phyloP scores from a whole-genome alignment of 2,113 vertebrate species.

The Colius striatus region DNA sequence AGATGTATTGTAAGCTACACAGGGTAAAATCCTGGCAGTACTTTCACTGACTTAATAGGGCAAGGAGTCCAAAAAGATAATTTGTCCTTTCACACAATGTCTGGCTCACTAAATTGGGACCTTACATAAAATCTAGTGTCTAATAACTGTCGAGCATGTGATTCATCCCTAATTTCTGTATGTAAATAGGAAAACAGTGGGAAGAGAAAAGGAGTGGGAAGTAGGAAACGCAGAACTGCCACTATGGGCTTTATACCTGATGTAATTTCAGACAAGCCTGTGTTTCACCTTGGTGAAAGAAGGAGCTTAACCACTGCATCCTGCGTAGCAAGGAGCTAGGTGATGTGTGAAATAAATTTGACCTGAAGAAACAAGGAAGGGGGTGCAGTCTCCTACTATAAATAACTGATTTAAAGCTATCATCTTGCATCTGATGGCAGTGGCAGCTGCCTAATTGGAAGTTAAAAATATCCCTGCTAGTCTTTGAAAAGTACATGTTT shows the following conservation, averaged over 20 bases:
- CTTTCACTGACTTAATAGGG: background rate
- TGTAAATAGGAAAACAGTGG: background rate
- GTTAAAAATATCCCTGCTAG: conserved; percentile 6
- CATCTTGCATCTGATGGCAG: background rate
- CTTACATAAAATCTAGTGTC: background rate
- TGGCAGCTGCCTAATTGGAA: background rate
- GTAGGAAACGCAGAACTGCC: background rate
- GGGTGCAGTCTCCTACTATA: background rate
- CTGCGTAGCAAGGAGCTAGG: background rate
- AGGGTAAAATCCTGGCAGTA: background rate
- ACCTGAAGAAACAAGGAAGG: background rate
- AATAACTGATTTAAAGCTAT: conserved; percentile 16
- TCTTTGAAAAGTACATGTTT: background rate
- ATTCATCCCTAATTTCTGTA: background rate
- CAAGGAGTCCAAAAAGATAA: background rate
- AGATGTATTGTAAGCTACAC: background rate
- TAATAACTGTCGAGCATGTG: background rate
- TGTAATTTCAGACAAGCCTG: background rate
- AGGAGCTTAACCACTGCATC: background rate
- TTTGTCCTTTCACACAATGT: background rate
- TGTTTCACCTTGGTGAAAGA: background rate
- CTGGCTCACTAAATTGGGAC: background rate
- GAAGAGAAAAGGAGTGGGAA: background rate
- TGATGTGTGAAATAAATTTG: background rate
- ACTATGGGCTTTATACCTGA: background rate